Conservation (phyloP, 2,888 invertebrate species). For the Carabus problematicus region DNA sequence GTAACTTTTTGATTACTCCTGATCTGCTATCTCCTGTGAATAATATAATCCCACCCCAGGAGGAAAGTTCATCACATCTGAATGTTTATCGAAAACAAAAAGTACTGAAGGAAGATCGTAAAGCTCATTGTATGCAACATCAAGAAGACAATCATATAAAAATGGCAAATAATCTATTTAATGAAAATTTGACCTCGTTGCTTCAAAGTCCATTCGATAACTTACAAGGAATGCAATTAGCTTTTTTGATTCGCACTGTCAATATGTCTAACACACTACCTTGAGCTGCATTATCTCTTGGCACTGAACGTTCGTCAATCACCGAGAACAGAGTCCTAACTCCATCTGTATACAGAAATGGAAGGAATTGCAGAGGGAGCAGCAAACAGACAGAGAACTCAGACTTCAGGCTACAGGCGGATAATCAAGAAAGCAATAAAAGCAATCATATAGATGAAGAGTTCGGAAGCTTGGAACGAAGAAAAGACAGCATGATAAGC, state of each 20-base stretch:
- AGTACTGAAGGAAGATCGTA: no score
- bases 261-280: slow-evolving; percentile 51
- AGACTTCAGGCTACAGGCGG: slow-evolving; percentile 48
- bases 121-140: no score
- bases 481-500: slow-evolving; percentile 59
- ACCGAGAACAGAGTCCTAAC: slow-evolving; percentile 65
- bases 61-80: no score
- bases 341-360: slow-evolving; percentile 63
- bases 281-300: slow-evolving; percentile 50
- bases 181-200: slow-evolving; percentile 56
- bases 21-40: no score
- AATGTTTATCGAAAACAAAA: no score
- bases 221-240: slow-evolving; percentile 65
- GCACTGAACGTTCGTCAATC: slow-evolving; percentile 49
- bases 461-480: slow-evolving; percentile 62
- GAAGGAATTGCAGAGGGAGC: slow-evolving; percentile 65
- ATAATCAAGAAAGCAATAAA: slow-evolving; percentile 50
- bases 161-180: slow-evolving; percentile 42
- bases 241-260: slow-evolving; percentile 65
- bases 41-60: no score
- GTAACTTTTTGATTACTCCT: no score
- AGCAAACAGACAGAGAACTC: slow-evolving; percentile 71
- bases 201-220: slow-evolving; percentile 59
- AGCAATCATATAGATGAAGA: slow-evolving; percentile 54
- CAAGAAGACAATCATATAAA: slow-evolving; percentile 18